Evolutionary conservation across 2,888 invertebrate species (phyloP), one percentile per base, ranked within the genome.

Genomic region (Lepidonotus clava): DNA sequence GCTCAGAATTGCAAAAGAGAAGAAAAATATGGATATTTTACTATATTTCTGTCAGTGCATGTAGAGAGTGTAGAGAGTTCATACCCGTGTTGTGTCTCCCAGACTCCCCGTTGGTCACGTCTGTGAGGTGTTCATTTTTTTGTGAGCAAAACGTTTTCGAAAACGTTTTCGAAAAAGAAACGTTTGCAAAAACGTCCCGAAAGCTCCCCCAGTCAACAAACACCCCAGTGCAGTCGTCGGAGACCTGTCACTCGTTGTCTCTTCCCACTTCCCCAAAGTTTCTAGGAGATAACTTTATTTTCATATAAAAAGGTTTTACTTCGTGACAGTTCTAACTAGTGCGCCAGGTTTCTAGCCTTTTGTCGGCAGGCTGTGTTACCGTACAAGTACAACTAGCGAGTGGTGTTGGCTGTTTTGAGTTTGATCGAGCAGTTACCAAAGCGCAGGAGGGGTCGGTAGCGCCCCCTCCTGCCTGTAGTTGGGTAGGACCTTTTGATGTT

Each of bases 201-300:
- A 38, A 34, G 76, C 38, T 76, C 21, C 21, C 38, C 38, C 38
- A 36, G 76, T 76, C 76, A 76, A 76, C 76, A 76, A 51, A 14
- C 11, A 51, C 51, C 51, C 51, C 40, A 11, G 76, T 21, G 76
- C 38, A 76, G 76, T 40, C 21, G 51, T 21, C 18, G 76, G 1
- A 40, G 38, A 6, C 36, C 28, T 32, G 28, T 4, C 61, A 61
- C 24, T 61, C 28, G 28, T 11, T 24, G 61, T 28, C 61, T 28
- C 61, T 61, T 18, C 18, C 61, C 61, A 61, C 61, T 61, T 61
- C n/a, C 61, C 61, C 76, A 76, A 76, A 6, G 24, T 76, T 76
- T 76, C 38, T 76, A 76, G 76, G 24, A 76, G 76, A 76, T 76
- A 34, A 76, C 76, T 76, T 76, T 76, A 76, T 76, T 76, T 76